phyloP scores from a whole-genome alignment of 1,140 invertebrate genomes.

The Drosophila sulfurigaster region DNA sequence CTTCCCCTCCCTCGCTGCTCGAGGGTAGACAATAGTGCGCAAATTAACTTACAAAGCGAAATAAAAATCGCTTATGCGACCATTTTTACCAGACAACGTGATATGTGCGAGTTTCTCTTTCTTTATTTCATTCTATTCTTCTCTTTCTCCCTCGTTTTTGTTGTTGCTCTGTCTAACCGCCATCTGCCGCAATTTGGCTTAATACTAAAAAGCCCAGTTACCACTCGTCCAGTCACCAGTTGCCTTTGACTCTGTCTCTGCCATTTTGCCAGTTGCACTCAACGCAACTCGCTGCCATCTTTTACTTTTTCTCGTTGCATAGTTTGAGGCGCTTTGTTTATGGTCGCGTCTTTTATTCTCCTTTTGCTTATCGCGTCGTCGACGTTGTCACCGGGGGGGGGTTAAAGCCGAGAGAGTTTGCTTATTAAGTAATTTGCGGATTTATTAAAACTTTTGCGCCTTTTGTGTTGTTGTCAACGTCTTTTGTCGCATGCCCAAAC shows the following conservation, averaged over 20 bases:
- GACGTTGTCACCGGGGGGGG: slow-evolving; percentile 11
- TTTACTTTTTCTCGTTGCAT: slow-evolving; percentile 13
- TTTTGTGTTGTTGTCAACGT: slow-evolving; percentile 48
- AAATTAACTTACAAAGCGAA: slow-evolving; percentile 83
- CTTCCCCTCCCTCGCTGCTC: background rate
- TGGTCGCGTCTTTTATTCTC: slow-evolving; percentile 25
- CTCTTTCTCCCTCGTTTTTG: background rate
- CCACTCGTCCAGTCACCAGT: slow-evolving; percentile 1
- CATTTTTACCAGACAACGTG: slow-evolving; percentile 51
- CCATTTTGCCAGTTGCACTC: slow-evolving; percentile 19
- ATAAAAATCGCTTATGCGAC: slow-evolving; percentile 79
- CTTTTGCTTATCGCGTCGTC: slow-evolving; percentile 30
- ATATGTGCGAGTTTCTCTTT: slow-evolving; percentile 38
- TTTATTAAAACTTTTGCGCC: slow-evolving; percentile 79
- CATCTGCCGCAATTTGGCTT: slow-evolving; percentile 59
- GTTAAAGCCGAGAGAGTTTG: slow-evolving; percentile 32
- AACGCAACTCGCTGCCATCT: background rate
- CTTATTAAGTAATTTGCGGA: slow-evolving; percentile 80
- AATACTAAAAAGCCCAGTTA: slow-evolving; percentile 52
- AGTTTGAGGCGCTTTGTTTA: slow-evolving; percentile 54
- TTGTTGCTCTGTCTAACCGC: slow-evolving; percentile 36
- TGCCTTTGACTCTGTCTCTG: background rate
- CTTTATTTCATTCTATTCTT: background rate
- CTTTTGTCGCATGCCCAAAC: slow-evolving; percentile 29
- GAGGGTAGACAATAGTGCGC: slow-evolving; percentile 68